Evolutionary conservation across 2,888 invertebrate genomes (phyloP), one percentile per base, ranked within the genome.

Genomic region (Nomada flava): DNA sequence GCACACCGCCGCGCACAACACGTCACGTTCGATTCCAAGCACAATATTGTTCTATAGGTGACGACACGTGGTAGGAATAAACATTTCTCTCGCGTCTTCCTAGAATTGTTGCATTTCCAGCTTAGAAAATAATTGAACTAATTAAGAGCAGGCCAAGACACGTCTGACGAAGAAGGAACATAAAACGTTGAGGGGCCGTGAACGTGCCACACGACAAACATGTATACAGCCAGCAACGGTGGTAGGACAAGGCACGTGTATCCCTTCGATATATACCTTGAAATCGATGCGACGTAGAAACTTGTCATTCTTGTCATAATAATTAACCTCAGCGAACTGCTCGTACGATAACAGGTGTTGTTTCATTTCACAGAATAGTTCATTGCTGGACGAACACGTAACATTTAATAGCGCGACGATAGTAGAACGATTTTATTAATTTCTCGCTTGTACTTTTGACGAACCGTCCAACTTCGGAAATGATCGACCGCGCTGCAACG

Each of bases 61-160:
- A 88, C 86, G 68, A 84, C 82, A 75, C 75, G 79, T 78, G 69
- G 81, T 79, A 84, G 84, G 67, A 89, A 86, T 89, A 89, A 82
- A 82, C 79, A 79, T 76, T 57, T 26, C 79, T 86, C 64, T 63
- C 79, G 79, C 67, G 76, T 77, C 23, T 20, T 53, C 29, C 74
- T 77, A 73, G 72, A 69, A 86, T 88, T 89, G 87, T 88, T 88
- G 85, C 88, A 89, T 87, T 87, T 88, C 62, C 83, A 89, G 87
- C 86, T 87, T 89, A 87, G 76, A 87, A 79, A 76, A 68, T 87
- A 84, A 89, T 86, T 85, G 79, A 89, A 89, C 89, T 83, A 86
- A 85, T 76, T 60, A 74, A 80, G 63, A 81, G 72, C 77, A 75
- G 84, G 84, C 84, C 83, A 87, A 84, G 82, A 82, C 78, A 79